Conservation (phyloP, 2,888 invertebrate genomes). For the Nephrocerus scutellatus region DNA sequence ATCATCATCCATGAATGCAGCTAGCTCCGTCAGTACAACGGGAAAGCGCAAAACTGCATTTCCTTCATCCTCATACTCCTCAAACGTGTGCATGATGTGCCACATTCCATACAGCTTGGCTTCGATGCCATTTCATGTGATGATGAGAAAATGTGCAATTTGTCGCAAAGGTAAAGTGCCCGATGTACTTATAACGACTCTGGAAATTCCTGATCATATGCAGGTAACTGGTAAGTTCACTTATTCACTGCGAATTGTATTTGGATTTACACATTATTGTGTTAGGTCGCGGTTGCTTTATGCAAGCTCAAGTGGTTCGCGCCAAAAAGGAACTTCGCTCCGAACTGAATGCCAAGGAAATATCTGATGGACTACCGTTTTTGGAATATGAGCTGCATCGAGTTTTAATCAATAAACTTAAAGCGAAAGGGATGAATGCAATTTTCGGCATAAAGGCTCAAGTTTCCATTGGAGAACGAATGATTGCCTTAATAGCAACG, state of each 20-base stretch:
- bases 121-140: slow-evolving; percentile 66
- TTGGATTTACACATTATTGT: neutral
- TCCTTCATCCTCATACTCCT: slow-evolving; percentile 24
- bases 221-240: slow-evolving; percentile 53
- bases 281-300: slow-evolving; percentile 55
- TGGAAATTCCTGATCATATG: slow-evolving; percentile 73
- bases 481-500: slow-evolving; percentile 81
- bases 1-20: slow-evolving; percentile 27
- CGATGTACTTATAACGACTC: slow-evolving; percentile 81
- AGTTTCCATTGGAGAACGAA: slow-evolving; percentile 77
- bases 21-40: slow-evolving; percentile 17
- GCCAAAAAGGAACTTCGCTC: slow-evolving; percentile 71
- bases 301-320: slow-evolving; percentile 70
- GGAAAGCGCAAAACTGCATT: slow-evolving; percentile 26
- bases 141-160: slow-evolving; percentile 63
- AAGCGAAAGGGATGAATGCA: slow-evolving; percentile 92
- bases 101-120: slow-evolving; percentile 79
- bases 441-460: slow-evolving; percentile 79
- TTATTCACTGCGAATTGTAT: neutral
- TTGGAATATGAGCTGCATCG: slow-evolving; percentile 93
- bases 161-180: slow-evolving; percentile 79
- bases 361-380: slow-evolving; percentile 91
- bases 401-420: slow-evolving; percentile 79
- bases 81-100: slow-evolving; percentile 48
- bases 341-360: slow-evolving; percentile 85